A percentile compares a stretch with the other conserved stretches of the same genome.
phyloP scores from a whole-genome alignment of 2,888 invertebrate genomes.

The Lasioglossum oenotherae region DNA sequence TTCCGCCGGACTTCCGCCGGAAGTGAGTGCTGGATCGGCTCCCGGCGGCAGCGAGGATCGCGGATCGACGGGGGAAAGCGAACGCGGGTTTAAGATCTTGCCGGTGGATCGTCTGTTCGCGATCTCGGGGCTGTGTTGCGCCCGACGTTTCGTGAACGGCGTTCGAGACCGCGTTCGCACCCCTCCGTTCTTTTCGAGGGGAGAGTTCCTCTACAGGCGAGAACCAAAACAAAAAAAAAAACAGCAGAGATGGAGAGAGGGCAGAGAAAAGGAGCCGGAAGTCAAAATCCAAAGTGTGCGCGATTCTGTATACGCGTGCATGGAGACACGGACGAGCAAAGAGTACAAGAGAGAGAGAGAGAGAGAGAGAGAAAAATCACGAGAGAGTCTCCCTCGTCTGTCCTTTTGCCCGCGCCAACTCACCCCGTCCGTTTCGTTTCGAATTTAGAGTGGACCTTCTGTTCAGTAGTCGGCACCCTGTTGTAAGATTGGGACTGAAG shows the following conservation, averaged over 20 bases:
- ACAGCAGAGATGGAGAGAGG: constrained; percentile 13
- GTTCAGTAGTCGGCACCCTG: constrained; percentile 75
- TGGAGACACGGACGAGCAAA: constrained; percentile 27
- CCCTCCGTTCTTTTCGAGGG: not conserved
- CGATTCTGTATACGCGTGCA: not conserved
- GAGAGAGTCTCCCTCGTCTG: constrained; percentile 25
- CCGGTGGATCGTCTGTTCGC: constrained; percentile 22
- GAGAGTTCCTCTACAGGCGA: constrained; percentile 10
- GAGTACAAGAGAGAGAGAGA: constrained; percentile 47
- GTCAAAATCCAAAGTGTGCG: constrained; percentile 2
- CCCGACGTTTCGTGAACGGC: not conserved
- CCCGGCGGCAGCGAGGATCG: constrained; percentile 8
- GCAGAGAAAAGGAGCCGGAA: constrained; percentile 26
- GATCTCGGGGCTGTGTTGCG: not conserved
- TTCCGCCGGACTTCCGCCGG: constrained; percentile 13
- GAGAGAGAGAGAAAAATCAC: constrained; percentile 3
- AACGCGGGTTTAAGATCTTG: constrained; percentile 24
- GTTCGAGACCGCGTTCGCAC: constrained; percentile 18
- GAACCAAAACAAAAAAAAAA: not conserved
- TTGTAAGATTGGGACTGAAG: constrained; percentile 68
- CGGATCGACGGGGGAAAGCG: constrained; percentile 14
- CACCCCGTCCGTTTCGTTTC: constrained; percentile 79
- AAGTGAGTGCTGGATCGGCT: constrained; percentile 36
- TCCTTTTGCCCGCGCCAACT: constrained; percentile 42
- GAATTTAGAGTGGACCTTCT: constrained; percentile 83